Conservation (phyloP, 2,888 invertebrate genomes). For the Emesis castigata region DNA sequence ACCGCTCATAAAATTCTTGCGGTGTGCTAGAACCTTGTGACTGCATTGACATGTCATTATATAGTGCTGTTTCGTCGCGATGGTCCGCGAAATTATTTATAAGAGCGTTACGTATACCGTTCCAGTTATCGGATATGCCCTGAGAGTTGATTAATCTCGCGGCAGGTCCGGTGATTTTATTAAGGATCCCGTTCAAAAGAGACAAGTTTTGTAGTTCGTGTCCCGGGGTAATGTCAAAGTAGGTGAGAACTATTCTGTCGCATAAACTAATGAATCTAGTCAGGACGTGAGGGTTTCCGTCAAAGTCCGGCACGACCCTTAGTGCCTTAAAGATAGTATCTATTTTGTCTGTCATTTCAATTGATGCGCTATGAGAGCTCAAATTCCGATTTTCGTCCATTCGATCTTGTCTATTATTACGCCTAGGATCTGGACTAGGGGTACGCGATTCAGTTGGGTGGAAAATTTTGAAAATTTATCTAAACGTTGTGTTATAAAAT, state of each 20-base stretch:
- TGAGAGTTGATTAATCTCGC: not conserved
- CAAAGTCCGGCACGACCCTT: not conserved
- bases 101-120: not conserved
- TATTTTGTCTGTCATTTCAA: not conserved
- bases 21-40: not conserved
- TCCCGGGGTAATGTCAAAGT: not conserved
- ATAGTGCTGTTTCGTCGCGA: not conserved
- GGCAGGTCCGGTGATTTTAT: not conserved
- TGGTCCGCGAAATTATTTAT: not conserved
- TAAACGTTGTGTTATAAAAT: too few species aligned
- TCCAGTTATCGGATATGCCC: not conserved
- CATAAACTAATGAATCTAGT: not conserved
- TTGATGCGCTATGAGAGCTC: too few species aligned
- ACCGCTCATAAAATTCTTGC: not conserved
- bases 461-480: too few species aligned
- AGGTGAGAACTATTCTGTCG: not conserved
- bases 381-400: too few species aligned
- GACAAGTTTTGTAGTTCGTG: not conserved
- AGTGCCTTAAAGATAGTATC: not conserved
- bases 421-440: too few species aligned
- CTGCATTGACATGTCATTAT: not conserved
- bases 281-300: not conserved
- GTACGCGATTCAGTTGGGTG: too few species aligned
- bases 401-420: too few species aligned
- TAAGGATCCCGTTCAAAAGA: not conserved